These are phyloP conservation scores for Drosophila lacteicornis DNA, from an alignment of 1,140 invertebrate species.

Conservation along the genomic window DNA sequence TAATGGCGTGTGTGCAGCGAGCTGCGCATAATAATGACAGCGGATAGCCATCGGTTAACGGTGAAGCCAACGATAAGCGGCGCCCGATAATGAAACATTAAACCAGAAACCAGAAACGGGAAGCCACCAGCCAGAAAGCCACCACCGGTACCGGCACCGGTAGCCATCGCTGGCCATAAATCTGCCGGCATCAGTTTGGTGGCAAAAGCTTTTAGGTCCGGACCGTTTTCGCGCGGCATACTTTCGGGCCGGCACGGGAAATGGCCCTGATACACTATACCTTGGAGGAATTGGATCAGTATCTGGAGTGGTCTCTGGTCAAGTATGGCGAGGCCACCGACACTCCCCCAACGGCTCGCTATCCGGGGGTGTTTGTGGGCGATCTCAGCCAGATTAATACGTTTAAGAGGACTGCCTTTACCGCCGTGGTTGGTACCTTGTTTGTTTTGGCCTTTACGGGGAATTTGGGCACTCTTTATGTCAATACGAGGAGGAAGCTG, in stretches of 20 bases:
- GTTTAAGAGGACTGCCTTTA: constrained; percentile 36
- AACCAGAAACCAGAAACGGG: neutral
- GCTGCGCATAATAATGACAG: constrained; percentile 46
- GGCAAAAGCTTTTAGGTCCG: constrained; percentile 12
- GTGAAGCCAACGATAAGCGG: constrained; percentile 39
- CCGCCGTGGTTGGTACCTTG: constrained; percentile 31
- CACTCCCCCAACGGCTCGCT: neutral
- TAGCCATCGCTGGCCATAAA: constrained; percentile 26
- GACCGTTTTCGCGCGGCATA: constrained; percentile 40
- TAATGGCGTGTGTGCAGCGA: constrained; percentile 42
- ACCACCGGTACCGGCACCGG: constrained; percentile 5
- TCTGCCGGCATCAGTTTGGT: constrained; percentile 32
- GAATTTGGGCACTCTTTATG: constrained; percentile 67
- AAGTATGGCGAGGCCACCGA: constrained; percentile 21
- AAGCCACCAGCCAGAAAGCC: neutral
- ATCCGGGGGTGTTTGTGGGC: constrained; percentile 39
- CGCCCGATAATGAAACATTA: constrained; percentile 36
- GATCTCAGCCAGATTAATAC: constrained; percentile 48
- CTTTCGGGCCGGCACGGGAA: constrained; percentile 33
- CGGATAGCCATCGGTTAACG: constrained; percentile 58
- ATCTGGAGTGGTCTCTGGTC: constrained; percentile 27
- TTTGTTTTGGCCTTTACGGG: constrained; percentile 58
- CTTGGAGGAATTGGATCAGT: constrained; percentile 30
- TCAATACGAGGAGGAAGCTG: constrained; percentile 69
- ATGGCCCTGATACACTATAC: constrained; percentile 52